A percentile compares a stretch with the other conserved stretches of the same genome.
phyloP scores from a whole-genome alignment of 2,888 invertebrate species.

The Lepas anatifera region DNA sequence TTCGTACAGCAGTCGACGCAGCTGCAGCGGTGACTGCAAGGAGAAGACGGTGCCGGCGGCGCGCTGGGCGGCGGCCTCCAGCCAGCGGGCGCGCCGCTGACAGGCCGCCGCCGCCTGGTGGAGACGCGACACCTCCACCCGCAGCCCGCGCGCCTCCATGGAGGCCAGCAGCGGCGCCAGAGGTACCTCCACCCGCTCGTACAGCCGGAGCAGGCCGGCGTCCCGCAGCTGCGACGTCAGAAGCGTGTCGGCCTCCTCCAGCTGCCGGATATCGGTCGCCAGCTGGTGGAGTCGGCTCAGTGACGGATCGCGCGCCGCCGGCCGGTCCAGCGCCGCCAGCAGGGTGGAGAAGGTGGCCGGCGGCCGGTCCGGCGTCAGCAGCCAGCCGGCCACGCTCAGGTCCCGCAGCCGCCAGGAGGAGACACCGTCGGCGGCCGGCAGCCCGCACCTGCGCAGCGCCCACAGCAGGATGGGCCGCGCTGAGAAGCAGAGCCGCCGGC shows the following conservation, averaged over 20 bases:
- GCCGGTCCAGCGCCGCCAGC: background rate
- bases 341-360: constrained; percentile 17
- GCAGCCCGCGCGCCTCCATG: constrained; percentile 21
- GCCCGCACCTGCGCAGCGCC: background rate
- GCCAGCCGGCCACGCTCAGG: constrained; percentile 18
- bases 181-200: background rate
- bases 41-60: constrained; percentile 17
- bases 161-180: constrained; percentile 12
- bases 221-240: background rate
- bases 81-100: constrained; percentile 16
- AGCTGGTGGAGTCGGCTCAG: constrained; percentile 4
- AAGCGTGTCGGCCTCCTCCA: background rate
- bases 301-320: background rate
- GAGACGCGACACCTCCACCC: constrained; percentile 18
- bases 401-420: background rate
- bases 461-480: background rate
- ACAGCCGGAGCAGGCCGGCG: background rate
- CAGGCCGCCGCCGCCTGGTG: constrained; percentile 10
- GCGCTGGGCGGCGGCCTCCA: constrained; percentile 19
- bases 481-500: background rate
- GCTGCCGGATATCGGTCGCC: background rate
- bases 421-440: background rate
- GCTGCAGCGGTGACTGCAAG: constrained; percentile 19
- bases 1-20: constrained; percentile 21
- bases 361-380: constrained; percentile 21